Evolutionary conservation across 2,797 vertebrate genomes (phyloP), one percentile per base, ranked within the genome.

Genomic region (Monodelphis domestica): DNA sequence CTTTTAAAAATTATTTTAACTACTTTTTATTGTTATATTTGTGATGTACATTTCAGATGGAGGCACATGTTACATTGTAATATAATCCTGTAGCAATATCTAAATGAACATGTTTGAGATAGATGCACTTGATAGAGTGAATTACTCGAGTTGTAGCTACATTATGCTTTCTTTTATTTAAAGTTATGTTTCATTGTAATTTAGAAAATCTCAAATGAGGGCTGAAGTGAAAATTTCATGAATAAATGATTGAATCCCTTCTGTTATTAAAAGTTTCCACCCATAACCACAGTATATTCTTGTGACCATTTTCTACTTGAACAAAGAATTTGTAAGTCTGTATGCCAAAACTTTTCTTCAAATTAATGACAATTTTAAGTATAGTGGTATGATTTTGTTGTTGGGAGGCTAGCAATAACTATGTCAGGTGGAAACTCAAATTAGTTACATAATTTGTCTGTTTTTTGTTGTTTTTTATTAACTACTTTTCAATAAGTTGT

Each of bases 131-230:
- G 45, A 0, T 70, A 54, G 50, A 95, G 89, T 89, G 29, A 91
- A 28, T 96, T 78, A 30, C 24, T 11, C 1, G 95, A 90, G 29
- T 38, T 89, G 51, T 94, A 90, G 33, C 87, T 51, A n/a, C 29
- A 70, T 53, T 52, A 12, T 90, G 55, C 28, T 54, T 56, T 94
- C 91, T 91, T 91, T 17, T 89, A 92, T 89, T 93, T 90, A n/a
- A 2, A 78, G 93, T 95, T 91, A 89, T 51, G 2, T 54, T 89
- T 28, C n/a, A 12, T 90, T 78, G 94, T 93, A 95, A 90, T 89
- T 95, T 95, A 91, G 87, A 91, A 96, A 93, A 91, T 3, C 9
- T 89, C 45, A 59, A 53, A 28, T 33, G 53, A 95, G 87, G 91
- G 17, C 38, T 15, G 52, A 56, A 56, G 2, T 94, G 45, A 96